Percentiles rank a stretch among this genome's conserved stretches.
These are phyloP conservation scores for Gephyroberyx darwinii DNA, from an alignment of 2,797 vertebrate genomes.

Conservation along the genomic window DNA sequence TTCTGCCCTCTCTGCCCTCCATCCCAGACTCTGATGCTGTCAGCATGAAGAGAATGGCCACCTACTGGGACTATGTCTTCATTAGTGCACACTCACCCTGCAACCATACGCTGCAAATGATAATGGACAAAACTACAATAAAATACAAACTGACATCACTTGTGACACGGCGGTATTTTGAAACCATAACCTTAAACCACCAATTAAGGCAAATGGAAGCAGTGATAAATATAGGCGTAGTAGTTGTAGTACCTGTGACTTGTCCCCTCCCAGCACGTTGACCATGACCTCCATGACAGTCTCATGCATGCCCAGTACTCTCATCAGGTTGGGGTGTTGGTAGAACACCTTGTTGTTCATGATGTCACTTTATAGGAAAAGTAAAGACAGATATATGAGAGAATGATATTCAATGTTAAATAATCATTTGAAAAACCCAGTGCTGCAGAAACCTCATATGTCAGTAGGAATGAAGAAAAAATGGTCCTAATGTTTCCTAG, in stretches of 20 bases:
- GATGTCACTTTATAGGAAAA: slow-evolving; percentile 86
- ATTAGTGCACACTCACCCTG: slow-evolving; percentile 34
- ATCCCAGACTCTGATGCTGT: slow-evolving; percentile 19
- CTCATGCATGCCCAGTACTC: slow-evolving; percentile 98
- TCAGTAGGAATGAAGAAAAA: not conserved
- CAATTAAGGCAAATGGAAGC: not conserved
- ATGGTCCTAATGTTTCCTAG: not conserved
- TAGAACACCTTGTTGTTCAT: slow-evolving; percentile 99
- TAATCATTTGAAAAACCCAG: no score
- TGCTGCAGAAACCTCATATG: no score
- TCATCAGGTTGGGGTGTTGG: slow-evolving; percentile 98
- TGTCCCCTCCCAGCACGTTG: slow-evolving; percentile 95
- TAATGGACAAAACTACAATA: not conserved
- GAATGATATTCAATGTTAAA: no score
- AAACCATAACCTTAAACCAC: not conserved
- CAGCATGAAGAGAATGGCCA: slow-evolving; percentile 33
- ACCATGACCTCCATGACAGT: slow-evolving; percentile 99
- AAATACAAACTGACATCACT: slow-evolving; percentile 2
- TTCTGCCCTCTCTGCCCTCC: slow-evolving; percentile 32
- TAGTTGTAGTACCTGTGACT: slow-evolving; percentile 89
- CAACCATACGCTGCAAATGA: slow-evolving; percentile 9
- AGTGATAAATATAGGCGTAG: slow-evolving; percentile 1
- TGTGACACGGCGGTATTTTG: not conserved
- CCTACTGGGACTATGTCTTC: slow-evolving; percentile 36
- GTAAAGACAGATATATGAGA: not conserved